Conservation (phyloP, 2,888 invertebrate species). For the Zygothrica quintamaculata region DNA sequence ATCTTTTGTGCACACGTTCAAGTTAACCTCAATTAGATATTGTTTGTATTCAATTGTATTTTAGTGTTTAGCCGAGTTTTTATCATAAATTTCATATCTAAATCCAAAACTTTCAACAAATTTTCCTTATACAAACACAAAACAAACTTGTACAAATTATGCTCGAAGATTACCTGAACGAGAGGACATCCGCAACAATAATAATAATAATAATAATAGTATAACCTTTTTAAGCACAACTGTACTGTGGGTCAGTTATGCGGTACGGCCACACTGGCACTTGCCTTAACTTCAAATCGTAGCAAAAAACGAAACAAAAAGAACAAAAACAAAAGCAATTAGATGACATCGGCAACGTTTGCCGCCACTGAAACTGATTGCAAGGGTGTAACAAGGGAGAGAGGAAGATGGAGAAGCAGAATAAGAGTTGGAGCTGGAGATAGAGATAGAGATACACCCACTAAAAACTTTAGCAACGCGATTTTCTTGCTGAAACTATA, state of each 20-base stretch:
- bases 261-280: constrained; percentile 20
- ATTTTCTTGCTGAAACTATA: constrained; percentile 74
- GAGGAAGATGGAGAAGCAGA: too few relatives aligned
- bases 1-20: too few relatives aligned
- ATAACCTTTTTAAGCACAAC: constrained; percentile 68
- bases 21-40: too few relatives aligned
- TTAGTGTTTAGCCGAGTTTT: too few relatives aligned
- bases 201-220: too few relatives aligned
- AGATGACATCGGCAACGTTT: constrained; percentile 63
- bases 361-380: constrained; percentile 54
- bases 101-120: constrained; percentile 39
- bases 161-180: constrained; percentile 77
- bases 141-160: constrained; percentile 65
- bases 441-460: constrained; percentile 30
- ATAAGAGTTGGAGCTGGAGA: constrained; percentile 38
- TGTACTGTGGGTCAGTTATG: constrained; percentile 56
- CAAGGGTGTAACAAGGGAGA: constrained; percentile 22
- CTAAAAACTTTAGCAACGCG: constrained; percentile 70
- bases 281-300: too few relatives aligned
- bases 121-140: constrained; percentile 17
- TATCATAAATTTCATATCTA: too few relatives aligned
- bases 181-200: constrained; percentile 68
- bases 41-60: too few relatives aligned
- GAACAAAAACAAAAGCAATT: constrained; percentile 72
- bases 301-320: too few relatives aligned